Conservation (phyloP, 2,888 invertebrate genomes). For the Callosobruchus maculatus region DNA sequence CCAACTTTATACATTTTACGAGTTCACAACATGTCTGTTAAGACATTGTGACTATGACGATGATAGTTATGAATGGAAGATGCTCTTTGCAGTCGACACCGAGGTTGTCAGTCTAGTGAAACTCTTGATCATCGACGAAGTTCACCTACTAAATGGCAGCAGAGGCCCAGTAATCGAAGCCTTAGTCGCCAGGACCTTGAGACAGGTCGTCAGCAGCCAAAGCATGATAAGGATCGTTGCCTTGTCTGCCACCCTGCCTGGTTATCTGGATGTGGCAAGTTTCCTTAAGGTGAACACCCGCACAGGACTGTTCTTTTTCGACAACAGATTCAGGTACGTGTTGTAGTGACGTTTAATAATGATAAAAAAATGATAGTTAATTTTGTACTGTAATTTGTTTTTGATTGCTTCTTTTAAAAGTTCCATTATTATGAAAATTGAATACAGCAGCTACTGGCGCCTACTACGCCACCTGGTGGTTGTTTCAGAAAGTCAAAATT, state of each 20-base stretch:
- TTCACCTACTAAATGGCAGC: slow-evolving; percentile 94
- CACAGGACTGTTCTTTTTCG: slow-evolving; percentile 91
- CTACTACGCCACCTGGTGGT: no score
- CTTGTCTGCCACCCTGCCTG: slow-evolving; percentile 94
- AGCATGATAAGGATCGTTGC: slow-evolving; percentile 97
- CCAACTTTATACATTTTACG: no score
- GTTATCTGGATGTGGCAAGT: slow-evolving; percentile 92
- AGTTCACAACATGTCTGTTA: no score
- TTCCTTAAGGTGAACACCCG: slow-evolving; percentile 92
- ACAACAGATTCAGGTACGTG: slow-evolving; percentile 57
- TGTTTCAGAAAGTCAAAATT: no score
- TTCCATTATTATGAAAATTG: no score
- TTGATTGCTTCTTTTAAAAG: no score
- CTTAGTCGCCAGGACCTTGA: slow-evolving; percentile 89
- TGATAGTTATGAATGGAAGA: no score
- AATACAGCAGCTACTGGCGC: no score
- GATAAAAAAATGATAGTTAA: no score
- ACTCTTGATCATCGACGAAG: slow-evolving; percentile 93
- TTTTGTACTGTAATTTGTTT: no score
- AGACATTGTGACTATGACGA: no score
- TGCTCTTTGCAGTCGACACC: slow-evolving; percentile 65
- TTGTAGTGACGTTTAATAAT: not conserved
- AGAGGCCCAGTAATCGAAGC: slow-evolving; percentile 97
- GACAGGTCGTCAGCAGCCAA: slow-evolving; percentile 88
- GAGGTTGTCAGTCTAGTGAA: slow-evolving; percentile 87